These are phyloP conservation scores for Apteryx mantelli DNA, from an alignment of 2,113 vertebrate species.

Conservation along the genomic window DNA sequence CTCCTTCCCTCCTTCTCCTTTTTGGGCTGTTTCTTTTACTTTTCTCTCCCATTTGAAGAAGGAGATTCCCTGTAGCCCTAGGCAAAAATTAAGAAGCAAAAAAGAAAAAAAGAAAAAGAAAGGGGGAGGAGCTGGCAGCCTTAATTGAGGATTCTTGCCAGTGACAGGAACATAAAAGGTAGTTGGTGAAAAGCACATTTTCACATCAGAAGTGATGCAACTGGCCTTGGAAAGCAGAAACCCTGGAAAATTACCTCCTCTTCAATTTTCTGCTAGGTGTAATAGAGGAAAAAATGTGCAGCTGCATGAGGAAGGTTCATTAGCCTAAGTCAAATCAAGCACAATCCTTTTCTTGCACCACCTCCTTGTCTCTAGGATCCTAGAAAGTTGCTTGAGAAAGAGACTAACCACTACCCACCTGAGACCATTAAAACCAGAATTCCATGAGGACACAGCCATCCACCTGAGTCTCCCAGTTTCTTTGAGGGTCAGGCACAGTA, in stretches of 20 bases:
- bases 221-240: slow-evolving; percentile 2
- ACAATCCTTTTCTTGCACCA: neutral
- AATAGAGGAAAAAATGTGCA: neutral
- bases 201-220: neutral
- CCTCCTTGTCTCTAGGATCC: neutral
- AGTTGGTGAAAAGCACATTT: neutral
- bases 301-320: neutral
- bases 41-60: neutral
- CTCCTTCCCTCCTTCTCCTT: neutral
- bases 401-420: neutral
- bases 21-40: neutral
- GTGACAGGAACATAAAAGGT: neutral
- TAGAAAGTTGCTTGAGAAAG: neutral
- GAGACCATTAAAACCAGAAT: neutral
- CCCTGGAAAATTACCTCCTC: neutral
- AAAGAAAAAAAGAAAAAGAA: neutral
- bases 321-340: neutral
- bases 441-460: neutral
- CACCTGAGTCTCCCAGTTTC: neutral
- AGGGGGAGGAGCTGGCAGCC: neutral
- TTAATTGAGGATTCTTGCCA: neutral
- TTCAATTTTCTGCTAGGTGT: neutral
- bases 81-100: neutral
- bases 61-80: neutral
- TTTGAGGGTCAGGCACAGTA: neutral